These are phyloP conservation scores for Mactra quadrangularis DNA, from an alignment of 1,140 invertebrate species.

Conservation along the genomic window DNA sequence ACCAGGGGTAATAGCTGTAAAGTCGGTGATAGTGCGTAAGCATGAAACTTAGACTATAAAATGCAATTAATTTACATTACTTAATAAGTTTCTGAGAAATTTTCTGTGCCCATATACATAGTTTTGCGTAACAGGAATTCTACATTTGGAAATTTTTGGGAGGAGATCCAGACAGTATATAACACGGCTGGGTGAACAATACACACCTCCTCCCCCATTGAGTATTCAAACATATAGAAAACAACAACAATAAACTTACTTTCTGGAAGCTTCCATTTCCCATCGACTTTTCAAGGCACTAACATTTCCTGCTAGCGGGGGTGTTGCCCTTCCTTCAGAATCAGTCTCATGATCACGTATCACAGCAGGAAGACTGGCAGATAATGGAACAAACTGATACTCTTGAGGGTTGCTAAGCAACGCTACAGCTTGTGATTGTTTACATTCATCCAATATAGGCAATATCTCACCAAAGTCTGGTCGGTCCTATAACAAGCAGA, in stretches of 20 bases:
- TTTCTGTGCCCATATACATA: too few relatives aligned
- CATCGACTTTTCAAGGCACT: slow-evolving; percentile 81
- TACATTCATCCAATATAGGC: slow-evolving; percentile 80
- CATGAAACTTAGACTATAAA: too few relatives aligned
- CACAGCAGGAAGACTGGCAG: slow-evolving; percentile 66
- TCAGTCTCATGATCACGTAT: slow-evolving; percentile 73
- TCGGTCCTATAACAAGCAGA: slow-evolving; percentile 71
- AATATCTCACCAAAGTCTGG: slow-evolving; percentile 84
- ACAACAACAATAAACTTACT: slow-evolving; percentile 57
- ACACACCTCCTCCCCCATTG: too few relatives aligned
- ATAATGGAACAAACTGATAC: slow-evolving; percentile 45
- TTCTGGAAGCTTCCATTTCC: slow-evolving; percentile 80
- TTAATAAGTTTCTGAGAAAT: too few relatives aligned
- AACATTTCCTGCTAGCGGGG: slow-evolving; percentile 80
- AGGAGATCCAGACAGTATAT: too few relatives aligned
- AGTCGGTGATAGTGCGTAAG: too few relatives aligned
- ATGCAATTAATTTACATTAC: too few relatives aligned
- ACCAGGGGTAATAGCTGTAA: too few relatives aligned
- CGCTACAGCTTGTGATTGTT: slow-evolving; percentile 74
- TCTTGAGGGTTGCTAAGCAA: slow-evolving; percentile 74
- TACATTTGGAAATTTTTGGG: too few relatives aligned
- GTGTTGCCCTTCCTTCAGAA: slow-evolving; percentile 70
- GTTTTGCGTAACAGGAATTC: too few relatives aligned
- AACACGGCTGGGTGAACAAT: too few relatives aligned
- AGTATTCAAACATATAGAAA: slow-evolving; percentile 1